Evolutionary conservation across 2,113 vertebrate species (phyloP), one percentile per base, ranked within the genome.

Genomic region (Barnardius zonarius): DNA sequence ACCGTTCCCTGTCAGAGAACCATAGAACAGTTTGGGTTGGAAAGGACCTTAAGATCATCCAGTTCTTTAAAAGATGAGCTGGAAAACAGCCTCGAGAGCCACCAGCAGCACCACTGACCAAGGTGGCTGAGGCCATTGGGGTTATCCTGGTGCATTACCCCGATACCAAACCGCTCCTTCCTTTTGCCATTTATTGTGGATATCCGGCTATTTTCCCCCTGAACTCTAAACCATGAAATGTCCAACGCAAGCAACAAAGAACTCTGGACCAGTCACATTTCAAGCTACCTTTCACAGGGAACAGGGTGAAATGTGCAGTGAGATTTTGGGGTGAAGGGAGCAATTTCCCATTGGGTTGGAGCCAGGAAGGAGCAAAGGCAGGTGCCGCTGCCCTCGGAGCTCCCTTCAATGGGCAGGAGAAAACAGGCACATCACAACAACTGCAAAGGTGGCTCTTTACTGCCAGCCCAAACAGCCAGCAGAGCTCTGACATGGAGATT

Each of bases 211-310:
- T 30, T n/a, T 22, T 3, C 28, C n/a, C 27, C 55, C 35, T 25
- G 5, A 68, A 25, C 46, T 37, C 72, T 44, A 84, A 62, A 30
- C 52, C 41, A 31, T 79, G 35, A 41, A 54, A 18, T 2, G 4
- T 62, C 51, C 55, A n/a, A 83, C 82, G 79, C 70, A 55, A 44
- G 59, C 63, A 86, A 72, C 18, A 67, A 73, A 54, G 48, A 41
- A 9, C 59, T 52, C 12, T 7, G 7, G 31, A 25, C 13, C 4
- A 8, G 61, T 4, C 1, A 0, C 14, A 5, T 2, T 5, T 23
- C 22, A 10, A 59, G 28, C 28, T 7, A 25, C 15, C n/a, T 48
- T 74, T 61, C 31, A 27, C 5, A 3, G 18, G 48, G 17, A 61
- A 35, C 8, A 49, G 18, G 31, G 12, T 0, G 4, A 59, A 52